Base-by-base conservation (phyloP, 2,888 invertebrate species). In the Tetragonisca angustula region DNA sequence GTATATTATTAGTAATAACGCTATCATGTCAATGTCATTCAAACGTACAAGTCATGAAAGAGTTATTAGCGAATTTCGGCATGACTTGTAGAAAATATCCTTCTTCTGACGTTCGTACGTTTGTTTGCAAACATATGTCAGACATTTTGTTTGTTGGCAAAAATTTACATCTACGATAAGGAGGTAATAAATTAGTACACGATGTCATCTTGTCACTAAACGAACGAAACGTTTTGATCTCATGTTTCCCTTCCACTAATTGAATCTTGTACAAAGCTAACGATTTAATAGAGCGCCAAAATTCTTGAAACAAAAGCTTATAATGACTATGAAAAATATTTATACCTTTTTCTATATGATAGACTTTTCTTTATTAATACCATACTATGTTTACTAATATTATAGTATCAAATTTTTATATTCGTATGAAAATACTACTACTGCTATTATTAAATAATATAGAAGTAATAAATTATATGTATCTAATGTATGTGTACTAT, bases 121-220 rank as follows among this genome's bases (percentile, higher is more conserved):
- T 76, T 75, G 74, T 80, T 76, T 73, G 75, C 84, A 85, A 89
- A 85, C 72, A 83, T 36, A 72, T 65, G 81, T 78, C 83, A 76
- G 83, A 85, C 24, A 59, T 62, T 76, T 68, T 49, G 81, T 61
- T 43, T 71, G 82, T 50, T 61, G 36, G 62, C 73, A 83, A 87
- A 88, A 89, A 87, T 89, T 89, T 89, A 89, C 88, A 62, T 80
- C 80, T 67, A 75, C 61, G 89, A 89, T 89, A 89, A 89, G 79
- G 32, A 19, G 17, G 79, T n/a, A 36, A 52, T 87, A 87, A 87
- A 86, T 87, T 82, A 79, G 19, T n/a, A 24, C 71, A 56, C 50
- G 64, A 76, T 84, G 77, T 71, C 64, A 32, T 11, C 72, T 61
- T 59, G 82, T 69, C 77, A 54, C 9, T 70, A n/a, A 49, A 52